These are phyloP conservation scores for Aegithalos caudatus DNA, from an alignment of 2,113 vertebrate species.

Conservation along the genomic window DNA sequence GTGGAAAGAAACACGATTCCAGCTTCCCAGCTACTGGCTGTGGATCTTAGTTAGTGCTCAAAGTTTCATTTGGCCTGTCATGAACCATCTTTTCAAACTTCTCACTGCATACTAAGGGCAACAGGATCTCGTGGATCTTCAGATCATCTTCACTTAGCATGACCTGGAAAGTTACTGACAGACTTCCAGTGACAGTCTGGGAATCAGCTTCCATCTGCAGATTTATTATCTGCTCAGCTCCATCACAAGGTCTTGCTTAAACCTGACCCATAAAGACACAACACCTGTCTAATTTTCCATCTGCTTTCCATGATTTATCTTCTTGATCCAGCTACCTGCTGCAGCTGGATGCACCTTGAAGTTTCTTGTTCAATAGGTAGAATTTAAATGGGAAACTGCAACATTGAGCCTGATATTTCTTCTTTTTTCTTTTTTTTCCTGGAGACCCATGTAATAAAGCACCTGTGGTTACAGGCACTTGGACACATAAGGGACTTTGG, in stretches of 20 bases:
- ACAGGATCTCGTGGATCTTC: neutral
- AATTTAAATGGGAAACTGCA: neutral
- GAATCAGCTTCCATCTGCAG: neutral
- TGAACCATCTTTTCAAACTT: conserved; percentile 1
- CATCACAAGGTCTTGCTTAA: neutral
- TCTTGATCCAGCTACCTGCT: neutral
- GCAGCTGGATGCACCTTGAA: neutral
- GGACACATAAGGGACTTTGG: neutral
- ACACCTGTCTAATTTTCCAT: neutral
- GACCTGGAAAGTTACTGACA: neutral
- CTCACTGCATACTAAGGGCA: neutral
- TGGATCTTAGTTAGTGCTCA: neutral
- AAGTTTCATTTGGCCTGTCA: neutral
- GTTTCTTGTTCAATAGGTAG: neutral
- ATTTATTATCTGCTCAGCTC: neutral
- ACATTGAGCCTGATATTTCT: neutral
- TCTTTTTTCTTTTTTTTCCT: neutral
- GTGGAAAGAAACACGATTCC: neutral
- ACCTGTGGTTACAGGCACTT: neutral
- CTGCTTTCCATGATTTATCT: neutral
- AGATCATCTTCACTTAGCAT: neutral
- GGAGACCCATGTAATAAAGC: neutral
- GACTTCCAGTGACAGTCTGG: neutral
- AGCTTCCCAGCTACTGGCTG: neutral
- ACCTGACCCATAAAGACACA: neutral